Base-by-base conservation (phyloP, 1,140 invertebrate genomes). In the Dinoponera quadriceps region DNA sequence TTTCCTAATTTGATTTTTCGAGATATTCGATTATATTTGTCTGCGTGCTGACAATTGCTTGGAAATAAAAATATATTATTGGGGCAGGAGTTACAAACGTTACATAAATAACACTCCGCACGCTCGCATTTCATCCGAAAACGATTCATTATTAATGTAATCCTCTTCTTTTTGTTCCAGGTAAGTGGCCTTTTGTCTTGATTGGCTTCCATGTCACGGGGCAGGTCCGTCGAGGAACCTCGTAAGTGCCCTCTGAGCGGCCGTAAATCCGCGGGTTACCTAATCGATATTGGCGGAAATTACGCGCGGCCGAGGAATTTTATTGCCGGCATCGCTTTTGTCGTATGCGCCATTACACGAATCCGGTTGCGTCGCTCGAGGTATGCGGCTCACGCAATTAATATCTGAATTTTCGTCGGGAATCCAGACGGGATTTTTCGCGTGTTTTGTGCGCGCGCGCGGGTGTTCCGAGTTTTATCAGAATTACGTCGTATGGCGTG, bases 341-440 rank as follows among this genome's bases (percentile, higher is more conserved):
- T 63, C 60, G 3, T 51, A 54, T 13, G 18, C 33, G 44, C 55
- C 62, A 62, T 82, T 73, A 74, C 13, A 57, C 33, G 25, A 44
- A 69, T 69, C 11, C 68, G 27, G 2, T 62, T 38, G 25, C 57
- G 49, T 65, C 63, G 49, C 25, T 33, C 5, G 20, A 54, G 25
- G 11, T 48, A 82, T 63, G 44, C 44, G 18, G 22, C 59, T 38
- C 68, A 38, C 1, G 27, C 73, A 60, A 80, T 81, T 75, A 68
- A 88, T 69, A 82, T 88, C 81, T 77, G 68, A 87, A 87, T 88
- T 85, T 63, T 62, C 3, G 18, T 29, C 29, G 14, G 54, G 65
- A 78, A 88, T 74, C 20, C 59, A 69, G 59, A 71, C 66, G 44
- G 51, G 51, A 72, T 57, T 71, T 80, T 80, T 48, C 75, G 54